These are phyloP conservation scores for Romanogobio albipinnatus DNA, from an alignment of 2,113 vertebrate species.

Conservation along the genomic window DNA sequence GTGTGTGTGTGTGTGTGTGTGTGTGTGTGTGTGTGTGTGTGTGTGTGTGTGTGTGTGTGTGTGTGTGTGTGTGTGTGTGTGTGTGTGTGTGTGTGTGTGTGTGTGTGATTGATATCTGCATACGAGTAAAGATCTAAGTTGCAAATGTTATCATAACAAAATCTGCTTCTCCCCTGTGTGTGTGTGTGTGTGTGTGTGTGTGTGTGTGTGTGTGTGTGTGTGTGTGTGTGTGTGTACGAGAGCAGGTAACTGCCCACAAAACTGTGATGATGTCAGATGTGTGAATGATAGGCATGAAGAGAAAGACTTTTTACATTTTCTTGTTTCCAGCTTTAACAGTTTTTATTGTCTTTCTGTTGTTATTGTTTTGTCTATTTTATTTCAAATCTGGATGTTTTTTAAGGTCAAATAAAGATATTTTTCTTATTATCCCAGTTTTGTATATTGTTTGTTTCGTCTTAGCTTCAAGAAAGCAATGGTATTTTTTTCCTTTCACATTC, in stretches of 20 bases:
- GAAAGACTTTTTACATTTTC: conserved; percentile 63
- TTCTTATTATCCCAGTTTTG: conserved; percentile 7
- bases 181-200: neutral
- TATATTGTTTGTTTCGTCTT: neutral
- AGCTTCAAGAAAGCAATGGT: too few relatives aligned
- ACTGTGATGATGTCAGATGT: conserved; percentile 68
- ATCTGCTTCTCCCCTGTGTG: conserved; percentile 8
- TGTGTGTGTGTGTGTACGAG: conserved; percentile 25
- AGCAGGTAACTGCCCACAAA: conserved; percentile 62
- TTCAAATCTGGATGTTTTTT: neutral
- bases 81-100: conserved; percentile 22
- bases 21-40: too few relatives aligned
- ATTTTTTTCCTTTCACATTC: too few relatives aligned
- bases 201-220: conserved; percentile 3
- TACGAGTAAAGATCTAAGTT: conserved; percentile 16
- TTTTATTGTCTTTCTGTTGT: neutral
- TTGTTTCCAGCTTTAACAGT: neutral
- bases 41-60: too few relatives aligned
- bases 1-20: too few relatives aligned
- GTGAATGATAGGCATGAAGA: conserved; percentile 60
- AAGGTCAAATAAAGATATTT: conserved; percentile 31
- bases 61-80: conserved; percentile 24
- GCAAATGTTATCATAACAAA: conserved; percentile 24
- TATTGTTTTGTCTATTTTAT: neutral
- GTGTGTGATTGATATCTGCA: conserved; percentile 21